Percentiles rank a stretch among this genome's conserved stretches.
phyloP scores from a whole-genome alignment of 2,888 invertebrate species.

The Punctoribates punctum region DNA sequence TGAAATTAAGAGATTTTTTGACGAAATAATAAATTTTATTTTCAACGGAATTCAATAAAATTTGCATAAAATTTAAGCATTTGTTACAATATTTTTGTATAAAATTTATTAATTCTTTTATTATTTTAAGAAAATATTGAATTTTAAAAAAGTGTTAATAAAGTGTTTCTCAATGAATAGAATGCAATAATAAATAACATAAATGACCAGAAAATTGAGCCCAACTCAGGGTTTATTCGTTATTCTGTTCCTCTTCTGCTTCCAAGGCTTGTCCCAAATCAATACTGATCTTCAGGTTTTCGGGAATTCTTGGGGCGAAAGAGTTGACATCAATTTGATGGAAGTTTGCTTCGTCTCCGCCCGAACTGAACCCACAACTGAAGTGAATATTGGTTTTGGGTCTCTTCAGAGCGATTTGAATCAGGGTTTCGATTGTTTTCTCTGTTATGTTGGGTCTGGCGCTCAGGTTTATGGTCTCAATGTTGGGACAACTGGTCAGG shows the following conservation, averaged over 20 bases:
- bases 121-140: too few species aligned
- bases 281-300: constrained; percentile 25
- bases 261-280: constrained; percentile 8
- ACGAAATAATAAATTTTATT: too few species aligned
- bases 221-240: background rate
- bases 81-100: background rate
- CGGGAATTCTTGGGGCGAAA: constrained; percentile 12
- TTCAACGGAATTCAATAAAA: too few species aligned
- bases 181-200: too few species aligned
- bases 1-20: too few species aligned
- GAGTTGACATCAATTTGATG: background rate
- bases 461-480: background rate
- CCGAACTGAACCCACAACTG: constrained; percentile 7
- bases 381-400: constrained; percentile 28
- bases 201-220: background rate
- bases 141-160: too few species aligned
- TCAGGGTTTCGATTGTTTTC: constrained; percentile 5
- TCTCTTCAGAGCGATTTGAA: background rate
- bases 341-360: constrained; percentile 22
- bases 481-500: background rate
- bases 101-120: too few species aligned
- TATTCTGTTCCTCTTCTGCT: background rate
- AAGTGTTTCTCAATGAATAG: too few species aligned
- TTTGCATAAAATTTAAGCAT: background rate
- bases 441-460: constrained; percentile 9